Evolutionary conservation across 2,113 vertebrate genomes (phyloP).

Genomic region (Hystrix cristata): DNA sequence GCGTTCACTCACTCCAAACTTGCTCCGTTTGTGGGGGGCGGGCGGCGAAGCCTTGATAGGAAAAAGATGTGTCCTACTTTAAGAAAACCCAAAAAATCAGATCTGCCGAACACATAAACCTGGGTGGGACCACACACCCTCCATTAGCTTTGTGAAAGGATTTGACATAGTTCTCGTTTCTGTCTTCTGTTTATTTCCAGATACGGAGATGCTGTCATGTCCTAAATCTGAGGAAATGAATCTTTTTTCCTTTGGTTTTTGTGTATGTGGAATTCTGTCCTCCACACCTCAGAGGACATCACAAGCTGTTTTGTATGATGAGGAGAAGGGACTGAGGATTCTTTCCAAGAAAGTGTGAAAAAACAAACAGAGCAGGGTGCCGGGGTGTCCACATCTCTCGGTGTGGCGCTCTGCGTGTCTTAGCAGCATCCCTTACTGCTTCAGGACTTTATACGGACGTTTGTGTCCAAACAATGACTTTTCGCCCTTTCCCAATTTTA

Average conservation of each 20-base stretch:
- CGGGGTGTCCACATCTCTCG: constrained; percentile 20
- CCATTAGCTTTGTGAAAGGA: neutral
- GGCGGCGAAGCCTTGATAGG: neutral
- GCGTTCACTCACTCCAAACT: neutral
- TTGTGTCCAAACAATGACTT: constrained; percentile 49
- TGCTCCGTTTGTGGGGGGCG: neutral
- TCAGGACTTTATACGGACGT: constrained; percentile 55
- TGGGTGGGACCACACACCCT: neutral
- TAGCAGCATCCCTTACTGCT: constrained; percentile 55
- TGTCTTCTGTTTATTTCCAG: constrained; percentile 25
- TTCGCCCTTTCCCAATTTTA: constrained; percentile 4
- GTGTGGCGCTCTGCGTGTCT: constrained; percentile 59
- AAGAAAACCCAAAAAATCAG: neutral
- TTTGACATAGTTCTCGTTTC: neutral
- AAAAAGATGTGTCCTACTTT: neutral
- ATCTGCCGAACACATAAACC: neutral
- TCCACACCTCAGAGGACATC: neutral
- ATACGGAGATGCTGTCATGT: neutral
- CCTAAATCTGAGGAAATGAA: constrained; percentile 2
- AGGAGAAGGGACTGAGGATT: constrained; percentile 19
- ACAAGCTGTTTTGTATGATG: neutral
- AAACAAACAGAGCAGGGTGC: neutral
- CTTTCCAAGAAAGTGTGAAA: constrained; percentile 51
- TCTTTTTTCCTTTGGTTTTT: neutral
- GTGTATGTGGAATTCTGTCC: neutral